Evolutionary conservation across 2,797 vertebrate species (phyloP).

Genomic region (Crypturellus tataupa): DNA sequence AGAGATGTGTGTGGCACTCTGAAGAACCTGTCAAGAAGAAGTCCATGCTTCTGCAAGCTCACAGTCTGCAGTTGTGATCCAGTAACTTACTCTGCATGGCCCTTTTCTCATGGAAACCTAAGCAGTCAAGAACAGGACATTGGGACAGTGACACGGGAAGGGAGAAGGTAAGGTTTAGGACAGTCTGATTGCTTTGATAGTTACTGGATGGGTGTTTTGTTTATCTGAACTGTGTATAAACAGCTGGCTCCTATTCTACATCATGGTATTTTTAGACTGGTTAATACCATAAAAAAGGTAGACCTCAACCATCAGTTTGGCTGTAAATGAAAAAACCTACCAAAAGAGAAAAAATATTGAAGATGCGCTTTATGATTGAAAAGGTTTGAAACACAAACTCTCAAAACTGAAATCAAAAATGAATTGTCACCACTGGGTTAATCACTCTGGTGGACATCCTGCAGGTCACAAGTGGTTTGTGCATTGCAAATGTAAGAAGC

Average conservation of each 20-base stretch:
- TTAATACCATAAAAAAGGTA: neutral
- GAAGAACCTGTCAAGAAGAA: slow-evolving; percentile 61
- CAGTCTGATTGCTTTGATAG: slow-evolving; percentile 7
- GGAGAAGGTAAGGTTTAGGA: slow-evolving; percentile 61
- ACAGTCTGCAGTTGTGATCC: slow-evolving; percentile 16
- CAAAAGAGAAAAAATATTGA: neutral
- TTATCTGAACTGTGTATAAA: neutral
- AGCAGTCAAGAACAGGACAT: slow-evolving; percentile 55
- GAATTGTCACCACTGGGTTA: neutral
- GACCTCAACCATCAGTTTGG: neutral
- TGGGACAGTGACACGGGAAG: slow-evolving; percentile 38
- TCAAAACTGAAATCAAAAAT: neutral
- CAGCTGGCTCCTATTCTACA: neutral
- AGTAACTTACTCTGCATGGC: slow-evolving; percentile 19
- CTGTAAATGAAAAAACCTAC: slow-evolving; percentile 12
- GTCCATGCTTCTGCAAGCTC: slow-evolving; percentile 40
- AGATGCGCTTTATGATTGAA: neutral
- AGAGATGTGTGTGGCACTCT: slow-evolving; percentile 56
- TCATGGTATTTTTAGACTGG: neutral
- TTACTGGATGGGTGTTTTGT: neutral
- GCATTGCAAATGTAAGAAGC: slow-evolving; percentile 5
- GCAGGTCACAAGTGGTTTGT: neutral
- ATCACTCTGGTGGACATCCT: slow-evolving; percentile 25
- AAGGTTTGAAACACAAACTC: neutral
- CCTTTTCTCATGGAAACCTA: slow-evolving; percentile 55